Evolutionary conservation across 2,888 invertebrate genomes (phyloP).

Genomic region (Parapristionchus giblindavisi): DNA sequence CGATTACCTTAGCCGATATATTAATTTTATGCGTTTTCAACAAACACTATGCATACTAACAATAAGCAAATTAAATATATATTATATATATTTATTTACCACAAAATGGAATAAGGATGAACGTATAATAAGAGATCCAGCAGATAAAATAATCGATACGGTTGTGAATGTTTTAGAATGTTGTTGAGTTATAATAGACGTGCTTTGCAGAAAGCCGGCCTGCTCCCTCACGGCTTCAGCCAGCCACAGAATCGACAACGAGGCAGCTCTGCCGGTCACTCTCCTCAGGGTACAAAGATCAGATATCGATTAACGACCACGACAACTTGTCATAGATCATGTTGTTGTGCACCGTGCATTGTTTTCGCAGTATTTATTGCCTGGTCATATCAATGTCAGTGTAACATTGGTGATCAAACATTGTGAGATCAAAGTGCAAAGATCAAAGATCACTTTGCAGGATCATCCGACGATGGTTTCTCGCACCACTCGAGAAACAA

Average conservation of each 20-base stretch:
- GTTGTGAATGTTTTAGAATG: no score
- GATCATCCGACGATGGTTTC: slow-evolving; percentile 39
- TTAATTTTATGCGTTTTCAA: no score
- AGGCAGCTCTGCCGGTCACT: slow-evolving; percentile 35
- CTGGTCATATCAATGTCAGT: background rate
- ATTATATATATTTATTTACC: no score
- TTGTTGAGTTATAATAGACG: background rate
- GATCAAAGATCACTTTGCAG: background rate
- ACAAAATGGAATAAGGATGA: no score
- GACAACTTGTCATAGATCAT: background rate
- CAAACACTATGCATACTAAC: no score
- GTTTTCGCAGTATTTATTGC: background rate
- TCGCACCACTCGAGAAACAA: slow-evolving; percentile 34
- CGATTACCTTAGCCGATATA: no score
- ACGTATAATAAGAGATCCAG: no score
- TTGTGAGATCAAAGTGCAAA: background rate
- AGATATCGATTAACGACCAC: background rate
- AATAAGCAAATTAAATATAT: no score
- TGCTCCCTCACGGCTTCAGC: slow-evolving; percentile 15
- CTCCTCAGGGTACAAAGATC: slow-evolving; percentile 10
- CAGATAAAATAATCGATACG: no score
- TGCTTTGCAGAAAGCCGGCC: background rate
- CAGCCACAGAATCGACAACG: slow-evolving; percentile 22
- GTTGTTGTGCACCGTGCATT: background rate
- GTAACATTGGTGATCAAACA: no score